phyloP scores from a whole-genome alignment of 2,113 vertebrate genomes.

The Dinomys branickii region DNA sequence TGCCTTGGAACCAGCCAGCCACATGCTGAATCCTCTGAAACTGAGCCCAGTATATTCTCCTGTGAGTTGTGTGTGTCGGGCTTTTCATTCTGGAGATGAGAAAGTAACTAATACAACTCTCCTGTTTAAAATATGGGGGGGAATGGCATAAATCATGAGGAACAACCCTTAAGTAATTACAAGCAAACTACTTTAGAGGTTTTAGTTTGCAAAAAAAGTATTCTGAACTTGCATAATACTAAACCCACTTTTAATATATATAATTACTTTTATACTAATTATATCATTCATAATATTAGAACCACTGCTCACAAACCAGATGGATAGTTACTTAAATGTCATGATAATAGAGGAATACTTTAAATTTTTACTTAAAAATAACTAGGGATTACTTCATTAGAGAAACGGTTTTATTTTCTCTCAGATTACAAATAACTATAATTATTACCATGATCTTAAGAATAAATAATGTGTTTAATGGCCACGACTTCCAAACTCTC shows the following conservation, averaged over 20 bases:
- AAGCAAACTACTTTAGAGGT: not conserved
- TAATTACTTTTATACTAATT: constrained; percentile 2
- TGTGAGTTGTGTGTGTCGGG: not conserved
- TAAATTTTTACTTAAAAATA: constrained; percentile 35
- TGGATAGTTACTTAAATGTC: constrained; percentile 4
- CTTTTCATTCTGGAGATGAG: not conserved
- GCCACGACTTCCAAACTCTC: not conserved
- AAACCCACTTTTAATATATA: not conserved
- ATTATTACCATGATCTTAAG: not conserved
- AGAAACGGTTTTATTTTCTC: not conserved
- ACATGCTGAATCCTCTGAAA: not conserved
- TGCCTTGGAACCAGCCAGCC: not conserved
- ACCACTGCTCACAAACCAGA: not conserved
- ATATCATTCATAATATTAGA: not conserved
- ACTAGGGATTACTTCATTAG: not conserved
- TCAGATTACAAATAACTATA: not conserved
- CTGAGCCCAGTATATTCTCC: not conserved
- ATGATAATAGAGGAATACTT: not conserved
- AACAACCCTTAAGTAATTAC: not conserved
- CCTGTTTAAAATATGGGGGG: not conserved
- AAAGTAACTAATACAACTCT: not conserved
- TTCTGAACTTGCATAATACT: not conserved
- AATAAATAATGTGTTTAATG: not conserved
- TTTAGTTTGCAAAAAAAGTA: constrained; percentile 15
- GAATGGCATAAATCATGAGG: not conserved